Evolutionary conservation across 2,888 invertebrate genomes (phyloP), one percentile per base, ranked within the genome.

Genomic region (Dasypogon diadema): DNA sequence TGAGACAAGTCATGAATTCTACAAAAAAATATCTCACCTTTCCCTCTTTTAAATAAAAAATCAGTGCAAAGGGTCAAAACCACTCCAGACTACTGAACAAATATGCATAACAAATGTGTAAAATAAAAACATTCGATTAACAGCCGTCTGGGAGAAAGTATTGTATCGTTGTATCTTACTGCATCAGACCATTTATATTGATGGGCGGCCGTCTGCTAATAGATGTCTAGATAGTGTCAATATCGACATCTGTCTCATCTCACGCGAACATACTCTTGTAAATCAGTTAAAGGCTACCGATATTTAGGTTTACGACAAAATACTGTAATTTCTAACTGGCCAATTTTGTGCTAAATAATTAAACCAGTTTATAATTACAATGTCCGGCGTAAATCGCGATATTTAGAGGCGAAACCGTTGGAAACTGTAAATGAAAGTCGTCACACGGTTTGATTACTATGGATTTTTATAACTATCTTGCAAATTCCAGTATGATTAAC

Each of bases 331-430:
- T 42, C 42, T 42, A 42, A 42, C n/a, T 42, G 42, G 42, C 12
- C 42, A 42, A 42, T 42, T 42, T 42, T 12, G 42, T 42, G 42
- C 42, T 42, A 42, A 42, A n/a, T 42, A 42, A 42, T 42, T 42
- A n/a, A 42, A 42, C 42, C 1, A 42, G 42, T 42, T 42, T 42
- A 42, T 42, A 42, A 42, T 42, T 42, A 42, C 42, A 42, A 42
- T 42, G 42, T 42, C 42, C 42, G 42, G 42, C 42, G 42, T n/a
- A 12, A 42, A 42, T 42, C 42, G 42, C 6, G 34, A 10, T 30
- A 42, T 6, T 42, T 42, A 12, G n/a, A 42, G 42, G 12, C 42
- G 42, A 42, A 42, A 12, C 42, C 12, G 12, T 42, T 42, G 12
- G 42, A 12, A 42, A 42, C 42, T 12, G 42, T 42, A 42, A 42